Conservation (phyloP, 2,113 vertebrate species). For the Triplophysa dalaica region DNA sequence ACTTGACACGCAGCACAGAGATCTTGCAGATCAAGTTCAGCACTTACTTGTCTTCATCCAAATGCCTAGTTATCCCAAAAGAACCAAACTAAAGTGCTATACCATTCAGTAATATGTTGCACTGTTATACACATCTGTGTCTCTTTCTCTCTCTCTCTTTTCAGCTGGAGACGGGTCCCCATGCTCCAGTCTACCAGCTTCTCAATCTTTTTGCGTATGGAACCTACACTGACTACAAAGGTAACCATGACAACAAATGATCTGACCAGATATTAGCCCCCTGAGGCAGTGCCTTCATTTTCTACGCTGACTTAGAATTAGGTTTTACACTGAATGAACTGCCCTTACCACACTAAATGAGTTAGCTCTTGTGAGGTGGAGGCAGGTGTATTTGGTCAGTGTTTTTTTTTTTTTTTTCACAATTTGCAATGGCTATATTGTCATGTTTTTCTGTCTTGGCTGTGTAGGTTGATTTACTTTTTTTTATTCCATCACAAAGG, state of each 20-base stretch:
- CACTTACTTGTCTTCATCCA: neutral
- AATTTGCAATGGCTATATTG: slow-evolving; percentile 3
- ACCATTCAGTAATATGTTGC: slow-evolving; percentile 30
- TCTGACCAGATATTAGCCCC: slow-evolving; percentile 38
- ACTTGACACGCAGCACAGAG: neutral
- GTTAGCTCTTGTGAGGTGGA: slow-evolving; percentile 1
- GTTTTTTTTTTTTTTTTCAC: neutral
- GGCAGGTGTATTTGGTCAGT: neutral
- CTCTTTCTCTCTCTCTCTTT: slow-evolving; percentile 19
- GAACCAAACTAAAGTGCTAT: slow-evolving; percentile 36
- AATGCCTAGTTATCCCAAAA: neutral
- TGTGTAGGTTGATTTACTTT: neutral
- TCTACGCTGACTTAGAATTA: slow-evolving; percentile 30
- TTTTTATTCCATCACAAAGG: no score
- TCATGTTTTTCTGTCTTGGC: neutral
- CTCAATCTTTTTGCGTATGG: slow-evolving; percentile 95
- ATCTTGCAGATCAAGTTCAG: neutral
- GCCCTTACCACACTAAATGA: slow-evolving; percentile 15
- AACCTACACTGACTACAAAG: slow-evolving; percentile 93
- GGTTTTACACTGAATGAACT: slow-evolving; percentile 10
- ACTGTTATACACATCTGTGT: slow-evolving; percentile 18
- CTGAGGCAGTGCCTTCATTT: slow-evolving; percentile 58
- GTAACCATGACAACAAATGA: slow-evolving; percentile 67
- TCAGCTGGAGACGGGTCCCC: slow-evolving; percentile 90
- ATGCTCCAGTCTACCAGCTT: slow-evolving; percentile 89